Evolutionary conservation across 2,888 invertebrate genomes (phyloP), one percentile per base, ranked within the genome.

Genomic region (Mesorhabditis spiculigera): DNA sequence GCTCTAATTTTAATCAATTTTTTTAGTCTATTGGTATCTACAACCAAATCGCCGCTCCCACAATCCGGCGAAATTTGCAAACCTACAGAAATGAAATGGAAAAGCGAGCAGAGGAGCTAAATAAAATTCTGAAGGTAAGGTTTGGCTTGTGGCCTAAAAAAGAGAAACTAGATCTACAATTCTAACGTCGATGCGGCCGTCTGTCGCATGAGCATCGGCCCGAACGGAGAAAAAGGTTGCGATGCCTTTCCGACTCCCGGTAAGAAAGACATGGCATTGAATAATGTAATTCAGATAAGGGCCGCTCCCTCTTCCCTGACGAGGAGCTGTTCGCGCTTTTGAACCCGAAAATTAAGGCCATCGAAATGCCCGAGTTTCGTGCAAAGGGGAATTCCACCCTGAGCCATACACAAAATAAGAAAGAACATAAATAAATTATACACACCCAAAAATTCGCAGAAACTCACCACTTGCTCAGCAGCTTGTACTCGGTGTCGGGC

Each of bases 401-500:
- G 28, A 28, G 28, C 28, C 28, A 28, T 28, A 28, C 28, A 28
- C 28, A 28, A 28, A 28, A 28, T 28, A 28, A 28, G 28, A 28
- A 28, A 28, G 28, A 28, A 28, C 28, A 28, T 28, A 28, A 28
- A 28, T 28, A 28, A 28, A 28, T 28, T 28, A 28, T 28, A 28
- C 28, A 28, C 28, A 28, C 28, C 28, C 28, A 28, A 28, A 28
- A 28, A 28, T 28, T 28, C 28, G 28, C 28, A 28, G 28, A 28
- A 28, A 50, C 58, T 41, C 45, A 71, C 74, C 78, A 75, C 8
- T 69, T 71, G 13, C 75, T 70, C 4, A 68, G 50, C 68, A 80
- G 70, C n/a, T 73, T 68, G 4, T 78, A 45, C 6, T 66, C 45
- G 1, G 78, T 74, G 64, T 75, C 75, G 3, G 80, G 78, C 4